A percentile compares a stretch with the other conserved stretches of the same genome.
These are phyloP conservation scores for Tragelaphus strepsiceros DNA, from an alignment of 2,113 vertebrate species.

Conservation along the genomic window DNA sequence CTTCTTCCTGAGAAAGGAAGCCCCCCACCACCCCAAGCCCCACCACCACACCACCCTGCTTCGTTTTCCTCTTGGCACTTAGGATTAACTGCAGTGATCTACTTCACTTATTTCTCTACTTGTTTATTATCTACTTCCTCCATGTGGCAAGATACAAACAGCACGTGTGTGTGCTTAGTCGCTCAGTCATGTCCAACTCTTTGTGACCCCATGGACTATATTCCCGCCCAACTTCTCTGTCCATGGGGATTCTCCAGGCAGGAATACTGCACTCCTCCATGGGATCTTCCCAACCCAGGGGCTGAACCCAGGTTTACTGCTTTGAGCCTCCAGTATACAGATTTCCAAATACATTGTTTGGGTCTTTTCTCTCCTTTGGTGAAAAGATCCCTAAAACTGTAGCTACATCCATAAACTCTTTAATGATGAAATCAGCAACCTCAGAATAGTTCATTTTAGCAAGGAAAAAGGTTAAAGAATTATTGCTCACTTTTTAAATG, in stretches of 20 bases:
- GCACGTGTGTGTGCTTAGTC: neutral
- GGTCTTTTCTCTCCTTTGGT: neutral
- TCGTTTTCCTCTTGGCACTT: neutral
- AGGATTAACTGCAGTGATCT: neutral
- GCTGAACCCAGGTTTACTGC: neutral
- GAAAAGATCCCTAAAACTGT: neutral
- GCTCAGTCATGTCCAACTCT: neutral
- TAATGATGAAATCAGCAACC: neutral
- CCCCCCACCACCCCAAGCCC: neutral
- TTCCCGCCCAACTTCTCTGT: neutral
- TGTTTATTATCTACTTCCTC: neutral
- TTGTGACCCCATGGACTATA: neutral
- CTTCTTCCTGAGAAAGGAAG: neutral
- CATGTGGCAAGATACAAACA: neutral
- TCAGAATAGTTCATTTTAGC: neutral
- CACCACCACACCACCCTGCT: neutral
- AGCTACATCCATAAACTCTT: neutral
- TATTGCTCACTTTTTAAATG: neutral
- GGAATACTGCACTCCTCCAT: neutral
- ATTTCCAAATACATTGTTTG: neutral
- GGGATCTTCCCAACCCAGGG: neutral
- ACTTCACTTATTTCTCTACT: neutral
- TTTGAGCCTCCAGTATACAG: neutral
- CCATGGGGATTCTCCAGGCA: neutral
- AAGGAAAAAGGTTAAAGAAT: neutral